Base-by-base conservation (phyloP, 1,140 invertebrate genomes). In the Zaprionus kolodkinae region DNA sequence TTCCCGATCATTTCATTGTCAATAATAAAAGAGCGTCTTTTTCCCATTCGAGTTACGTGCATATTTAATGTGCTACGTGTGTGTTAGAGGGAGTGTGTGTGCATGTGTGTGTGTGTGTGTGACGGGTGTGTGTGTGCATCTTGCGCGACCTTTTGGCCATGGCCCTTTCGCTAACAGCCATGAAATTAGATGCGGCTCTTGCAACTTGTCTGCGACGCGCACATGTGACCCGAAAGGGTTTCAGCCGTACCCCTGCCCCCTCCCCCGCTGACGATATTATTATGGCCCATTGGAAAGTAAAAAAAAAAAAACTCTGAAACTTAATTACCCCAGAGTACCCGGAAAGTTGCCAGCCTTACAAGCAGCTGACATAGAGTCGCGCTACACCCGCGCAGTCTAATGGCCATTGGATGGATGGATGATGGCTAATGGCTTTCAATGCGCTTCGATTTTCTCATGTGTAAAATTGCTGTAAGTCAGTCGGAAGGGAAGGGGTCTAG, bases 391-490 rank as follows among this genome's bases (percentile, higher is more conserved):
- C 83, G 85, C 83, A 87, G 84, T 50, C 56, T 72, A 67, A 60
- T 66, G n/a, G 40, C 54, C 45, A 62, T 33, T 65, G 52, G 40
- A 77, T 72, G 52, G 87, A 30, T 65, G 52, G 40, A 77, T 72
- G 52, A 86, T 83, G 79, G 72, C 63, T 83, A 80, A 87, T 87
- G 80, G 80, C 79, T 76, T 83, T 83, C 61, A 60, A 78, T 85
- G 75, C 82, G 81, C 84, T 80, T 87, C 80, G 83, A 88, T 87
- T 87, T 87, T 87, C 83, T 88, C 83, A 88, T 87, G 84, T 87
- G 83, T 88, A 84, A 87, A 87, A 88, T 87, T 88, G 80, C 65
- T 77, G 50, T 72, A 67, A 52, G 72, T 25, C 63, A 21, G 69
- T 45, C 61, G 36, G 40, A 30, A 15, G 10, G 13, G 1, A 13